Evolutionary conservation across 2,888 invertebrate species (phyloP), one percentile per base, ranked within the genome.

Genomic region (Trichopria drosophilae): DNA sequence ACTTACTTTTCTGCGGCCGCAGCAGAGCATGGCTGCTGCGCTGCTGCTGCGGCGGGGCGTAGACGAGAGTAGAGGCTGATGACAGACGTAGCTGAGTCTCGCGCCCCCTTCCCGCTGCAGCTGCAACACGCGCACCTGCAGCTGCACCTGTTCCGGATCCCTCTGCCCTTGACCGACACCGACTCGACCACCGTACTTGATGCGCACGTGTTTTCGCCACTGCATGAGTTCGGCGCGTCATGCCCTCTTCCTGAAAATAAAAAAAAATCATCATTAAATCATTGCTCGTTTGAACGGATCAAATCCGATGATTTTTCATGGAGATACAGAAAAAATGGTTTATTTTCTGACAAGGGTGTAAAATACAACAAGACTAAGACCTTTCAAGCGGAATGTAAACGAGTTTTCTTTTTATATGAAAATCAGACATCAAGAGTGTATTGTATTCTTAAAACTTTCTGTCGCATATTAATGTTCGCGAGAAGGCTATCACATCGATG

Each of bases 11-110:
- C 90, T 89, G 81, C 91, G 88, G 84, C 91, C 91, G 86, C 91
- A 91, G 86, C 91, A 91, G 84, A 91, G 90, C 91, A 91, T 91
- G 84, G 85, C 87, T 88, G 88, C 88, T 86, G 88, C 83, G 84
- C 83, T 81, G 78, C 80, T 77, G 82, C 80, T 80, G 80, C 80
- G 79, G 78, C 77, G 65, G 65, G 68, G 63, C 65, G 68, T 64
- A 54, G 65, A 67, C 61, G 66, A 68, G 62, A 66, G 66, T 65
- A 67, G 69, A 68, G 69, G 68, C 62, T 67, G 71, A 63, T 68
- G 69, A 64, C 68, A 66, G 63, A 71, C 67, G 70, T 71, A 72
- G 66, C 66, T 66, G 62, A 69, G 65, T 60, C 65, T 62, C 63
- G 62, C 67, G 62, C 63, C 67, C 65, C 69, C 67, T 66, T 69